Evolutionary conservation across 1,140 invertebrate genomes (phyloP).

Genomic region (Trichonephila clavipes): DNA sequence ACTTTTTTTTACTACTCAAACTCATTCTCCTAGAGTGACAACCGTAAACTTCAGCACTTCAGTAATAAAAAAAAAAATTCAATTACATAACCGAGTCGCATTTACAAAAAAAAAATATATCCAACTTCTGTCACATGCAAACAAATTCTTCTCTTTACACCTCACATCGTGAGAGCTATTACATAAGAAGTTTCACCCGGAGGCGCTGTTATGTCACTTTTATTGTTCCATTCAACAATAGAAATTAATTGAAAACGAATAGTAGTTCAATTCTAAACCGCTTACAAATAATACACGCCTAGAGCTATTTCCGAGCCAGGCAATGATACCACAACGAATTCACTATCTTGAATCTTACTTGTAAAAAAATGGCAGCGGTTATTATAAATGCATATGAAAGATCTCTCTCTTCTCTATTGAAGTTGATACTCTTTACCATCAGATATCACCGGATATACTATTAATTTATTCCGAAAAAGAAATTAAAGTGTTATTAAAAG

Average conservation of each 20-base stretch:
- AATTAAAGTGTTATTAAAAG: background rate
- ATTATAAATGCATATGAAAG: conserved; percentile 6
- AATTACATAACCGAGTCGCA: background rate
- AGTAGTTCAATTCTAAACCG: background rate
- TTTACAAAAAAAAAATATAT: background rate
- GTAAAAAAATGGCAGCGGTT: background rate
- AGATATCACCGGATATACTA: background rate
- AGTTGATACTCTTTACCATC: background rate
- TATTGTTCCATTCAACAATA: background rate
- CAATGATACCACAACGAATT: background rate
- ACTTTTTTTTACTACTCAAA: too few species aligned
- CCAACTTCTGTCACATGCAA: background rate
- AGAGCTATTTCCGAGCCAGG: background rate
- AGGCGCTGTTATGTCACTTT: background rate
- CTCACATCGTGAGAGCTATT: background rate
- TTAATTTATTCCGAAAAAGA: background rate
- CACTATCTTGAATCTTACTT: background rate
- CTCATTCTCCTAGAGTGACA: too few species aligned
- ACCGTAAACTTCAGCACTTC: too few species aligned
- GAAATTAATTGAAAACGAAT: conserved; percentile 24
- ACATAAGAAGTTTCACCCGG: background rate
- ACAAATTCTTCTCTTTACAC: background rate
- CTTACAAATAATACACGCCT: background rate
- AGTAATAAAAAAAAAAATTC: too few species aligned
- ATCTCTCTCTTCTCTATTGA: background rate